phyloP scores from a whole-genome alignment of 2,797 vertebrate species.

The Hemitrygon akajei region DNA sequence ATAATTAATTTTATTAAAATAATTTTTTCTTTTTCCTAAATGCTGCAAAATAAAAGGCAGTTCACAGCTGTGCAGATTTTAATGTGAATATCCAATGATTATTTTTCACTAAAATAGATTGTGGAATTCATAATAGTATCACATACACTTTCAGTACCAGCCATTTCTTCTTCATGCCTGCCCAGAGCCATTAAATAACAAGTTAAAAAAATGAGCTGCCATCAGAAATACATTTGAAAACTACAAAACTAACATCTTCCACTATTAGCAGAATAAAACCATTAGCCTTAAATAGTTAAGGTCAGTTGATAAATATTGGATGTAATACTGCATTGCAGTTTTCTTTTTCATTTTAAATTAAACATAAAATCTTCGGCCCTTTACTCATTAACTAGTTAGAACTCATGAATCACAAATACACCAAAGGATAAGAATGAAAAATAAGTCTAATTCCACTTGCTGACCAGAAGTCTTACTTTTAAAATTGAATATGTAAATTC shows the following conservation, averaged over 20 bases:
- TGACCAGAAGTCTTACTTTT: neutral
- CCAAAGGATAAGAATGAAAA: neutral
- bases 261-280: neutral
- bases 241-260: neutral
- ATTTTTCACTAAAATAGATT: neutral
- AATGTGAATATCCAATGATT: neutral
- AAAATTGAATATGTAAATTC: neutral
- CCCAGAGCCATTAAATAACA: conserved; percentile 13
- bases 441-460: neutral
- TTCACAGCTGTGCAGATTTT: neutral
- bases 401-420: neutral
- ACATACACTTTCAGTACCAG: neutral
- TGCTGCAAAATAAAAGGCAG: neutral
- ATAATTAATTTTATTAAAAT: neutral
- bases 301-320: neutral
- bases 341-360: neutral
- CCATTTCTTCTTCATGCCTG: neutral
- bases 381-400: neutral
- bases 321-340: neutral
- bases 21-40: neutral
- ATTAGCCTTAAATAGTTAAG: neutral
- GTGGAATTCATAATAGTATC: neutral
- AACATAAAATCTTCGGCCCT: neutral
- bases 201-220: neutral
- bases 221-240: conserved; percentile 1